Evolutionary conservation across 92 coral and sea anemone genomes (phyloP).

Genomic region (Palythoa grandis): DNA sequence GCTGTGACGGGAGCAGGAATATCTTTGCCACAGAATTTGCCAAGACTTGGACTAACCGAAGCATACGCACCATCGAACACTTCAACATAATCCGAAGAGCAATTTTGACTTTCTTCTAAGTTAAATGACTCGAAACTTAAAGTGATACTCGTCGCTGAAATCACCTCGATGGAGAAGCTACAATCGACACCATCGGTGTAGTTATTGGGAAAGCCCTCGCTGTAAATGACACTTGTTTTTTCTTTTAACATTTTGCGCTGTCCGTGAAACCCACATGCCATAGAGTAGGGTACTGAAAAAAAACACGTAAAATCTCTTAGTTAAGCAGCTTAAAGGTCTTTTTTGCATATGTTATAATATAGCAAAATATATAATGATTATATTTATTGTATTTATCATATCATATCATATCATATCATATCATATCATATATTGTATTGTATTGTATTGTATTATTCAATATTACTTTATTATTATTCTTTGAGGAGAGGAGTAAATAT

Average conservation of each 20-base stretch:
- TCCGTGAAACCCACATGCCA: conserved; percentile 2
- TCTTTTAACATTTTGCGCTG: conserved; percentile 5
- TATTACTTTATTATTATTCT: too few relatives aligned
- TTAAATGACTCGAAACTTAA: conserved; percentile 25
- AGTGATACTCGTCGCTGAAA: conserved; percentile 7
- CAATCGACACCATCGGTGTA: conserved; percentile 28
- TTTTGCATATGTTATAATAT: too few relatives aligned
- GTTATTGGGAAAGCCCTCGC: conserved; percentile 37
- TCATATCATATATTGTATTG: too few relatives aligned
- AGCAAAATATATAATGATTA: too few relatives aligned
- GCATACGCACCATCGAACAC: conserved; percentile 30
- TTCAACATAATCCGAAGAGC: conserved; percentile 33
- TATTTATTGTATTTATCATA: too few relatives aligned
- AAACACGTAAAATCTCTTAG: not conserved
- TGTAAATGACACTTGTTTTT: conserved; percentile 9
- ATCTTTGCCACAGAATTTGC: conserved; percentile 29
- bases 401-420: too few relatives aligned
- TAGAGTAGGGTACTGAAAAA: conserved; percentile 21
- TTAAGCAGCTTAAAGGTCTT: too few relatives aligned
- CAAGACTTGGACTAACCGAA: conserved; percentile 27
- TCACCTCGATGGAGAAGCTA: not conserved
- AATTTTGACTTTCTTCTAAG: conserved; percentile 15
- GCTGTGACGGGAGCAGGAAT: conserved; percentile 24
- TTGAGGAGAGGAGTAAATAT: too few relatives aligned
- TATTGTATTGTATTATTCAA: too few relatives aligned